Percentiles rank a stretch among this genome's conserved stretches.
Conservation (phyloP, 2,113 vertebrate genomes). For the Elachura formosa region DNA sequence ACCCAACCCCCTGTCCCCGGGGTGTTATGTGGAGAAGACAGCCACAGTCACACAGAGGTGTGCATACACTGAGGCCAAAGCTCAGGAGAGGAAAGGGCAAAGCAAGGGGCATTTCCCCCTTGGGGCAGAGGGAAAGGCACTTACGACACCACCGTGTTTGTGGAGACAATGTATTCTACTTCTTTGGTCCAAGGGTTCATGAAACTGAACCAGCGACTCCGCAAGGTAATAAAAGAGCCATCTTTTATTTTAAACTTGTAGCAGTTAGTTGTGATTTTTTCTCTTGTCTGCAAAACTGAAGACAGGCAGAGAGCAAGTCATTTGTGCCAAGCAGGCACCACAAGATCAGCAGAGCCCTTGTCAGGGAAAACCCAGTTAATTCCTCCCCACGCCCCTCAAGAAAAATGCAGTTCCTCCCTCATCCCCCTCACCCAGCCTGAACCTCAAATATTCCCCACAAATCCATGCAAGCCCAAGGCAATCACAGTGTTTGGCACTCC, state of each 20-base stretch:
- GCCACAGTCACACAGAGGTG: background rate
- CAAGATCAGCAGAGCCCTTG: background rate
- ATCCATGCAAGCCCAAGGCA: background rate
- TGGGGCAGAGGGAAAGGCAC: constrained; percentile 67
- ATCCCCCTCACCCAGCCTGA: background rate
- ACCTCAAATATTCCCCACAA: background rate
- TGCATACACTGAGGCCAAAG: background rate
- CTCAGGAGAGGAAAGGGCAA: background rate
- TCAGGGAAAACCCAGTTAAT: background rate
- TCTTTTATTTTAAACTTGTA: constrained; percentile 99
- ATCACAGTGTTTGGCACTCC: background rate
- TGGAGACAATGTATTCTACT: constrained; percentile 98
- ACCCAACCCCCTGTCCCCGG: background rate
- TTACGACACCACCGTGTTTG: constrained; percentile 97
- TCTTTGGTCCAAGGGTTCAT: constrained; percentile 99
- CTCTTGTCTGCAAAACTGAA: constrained; percentile 94
- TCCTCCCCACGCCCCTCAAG: background rate
- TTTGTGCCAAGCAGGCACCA: background rate
- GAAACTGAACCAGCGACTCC: constrained; percentile 99
- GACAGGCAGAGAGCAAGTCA: background rate
- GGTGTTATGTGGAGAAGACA: background rate
- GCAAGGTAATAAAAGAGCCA: constrained; percentile 94
- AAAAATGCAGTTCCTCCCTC: background rate
- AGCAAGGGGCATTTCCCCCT: background rate
- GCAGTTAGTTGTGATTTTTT: constrained; percentile 96